A percentile compares a stretch with the other conserved stretches of the same genome.
phyloP scores from a whole-genome alignment of 2,797 vertebrate species.

The Rhynchonycteris naso region DNA sequence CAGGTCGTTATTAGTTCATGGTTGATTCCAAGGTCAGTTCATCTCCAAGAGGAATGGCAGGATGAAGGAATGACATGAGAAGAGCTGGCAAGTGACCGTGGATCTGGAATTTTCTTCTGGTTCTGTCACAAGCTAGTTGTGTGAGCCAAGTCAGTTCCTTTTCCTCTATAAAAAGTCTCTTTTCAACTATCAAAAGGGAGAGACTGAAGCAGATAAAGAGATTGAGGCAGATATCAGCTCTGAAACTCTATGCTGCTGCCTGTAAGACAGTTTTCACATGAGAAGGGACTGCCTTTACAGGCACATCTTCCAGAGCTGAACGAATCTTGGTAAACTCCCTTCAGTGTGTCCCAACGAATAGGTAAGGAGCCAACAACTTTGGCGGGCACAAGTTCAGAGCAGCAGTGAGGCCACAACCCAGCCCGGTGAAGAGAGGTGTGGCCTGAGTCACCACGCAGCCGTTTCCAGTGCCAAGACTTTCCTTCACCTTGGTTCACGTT shows the following conservation, averaged over 20 bases:
- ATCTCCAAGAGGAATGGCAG: background rate
- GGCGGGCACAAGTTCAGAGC: background rate
- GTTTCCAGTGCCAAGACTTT: background rate
- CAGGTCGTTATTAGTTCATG: background rate
- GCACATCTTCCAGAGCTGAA: background rate
- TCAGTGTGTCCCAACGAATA: background rate
- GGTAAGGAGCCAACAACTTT: background rate
- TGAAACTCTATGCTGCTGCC: background rate
- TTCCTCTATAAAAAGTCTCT: background rate
- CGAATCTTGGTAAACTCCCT: background rate
- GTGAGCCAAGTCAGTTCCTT: background rate
- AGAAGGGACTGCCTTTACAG: background rate
- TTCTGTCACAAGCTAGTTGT: background rate
- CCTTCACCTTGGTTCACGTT: background rate
- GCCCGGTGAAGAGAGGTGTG: no score
- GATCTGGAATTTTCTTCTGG: background rate
- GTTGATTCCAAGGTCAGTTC: background rate
- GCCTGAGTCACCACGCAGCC: background rate
- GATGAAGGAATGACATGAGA: background rate
- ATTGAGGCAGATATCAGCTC: background rate
- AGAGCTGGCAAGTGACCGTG: background rate
- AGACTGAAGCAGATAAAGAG: background rate
- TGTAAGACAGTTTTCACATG: background rate
- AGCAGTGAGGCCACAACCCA: background rate
- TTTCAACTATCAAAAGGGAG: background rate